Evolutionary conservation across 2,797 vertebrate species (phyloP), one percentile per base, ranked within the genome.

Genomic region (Graptemys geographica): DNA sequence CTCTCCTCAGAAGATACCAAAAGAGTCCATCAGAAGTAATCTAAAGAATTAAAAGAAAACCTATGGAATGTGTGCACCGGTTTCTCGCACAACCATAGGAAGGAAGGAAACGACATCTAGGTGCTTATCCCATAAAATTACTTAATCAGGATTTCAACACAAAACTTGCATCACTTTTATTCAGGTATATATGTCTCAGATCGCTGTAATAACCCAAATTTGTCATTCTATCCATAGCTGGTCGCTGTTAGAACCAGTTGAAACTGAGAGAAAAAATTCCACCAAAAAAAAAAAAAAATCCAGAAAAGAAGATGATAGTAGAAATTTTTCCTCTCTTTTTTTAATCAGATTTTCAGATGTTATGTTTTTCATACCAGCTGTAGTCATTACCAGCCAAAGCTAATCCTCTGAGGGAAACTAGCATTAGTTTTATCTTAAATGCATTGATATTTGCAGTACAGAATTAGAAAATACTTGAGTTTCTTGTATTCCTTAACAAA

Each of bases 191-290:
- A 23, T 28, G 23, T 11, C 37, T 37, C 10, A 25, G 5, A 76
- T 25, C 8, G 33, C 72, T 41, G 41, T 27, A 41, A 41, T 72
- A 76, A 13, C 37, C 25, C 41, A 37, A 72, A 41, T 11, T 2
- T 72, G 25, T 27, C 44, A 31, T 49, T 31, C 74, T 3, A 8
- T 7, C 44, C 41, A 47, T 31, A 49, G 44, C 44, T 49, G 6
- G 16, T 62, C 19, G 15, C 7, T 0, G 0, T 28, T 0, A 8
- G 10, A 37, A 23, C 47, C 27, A 2, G 0, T 10, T 80, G 55
- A 49, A 89, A 53, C 33, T 13, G 28, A 25, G 21, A 51, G 51
- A 25, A 19, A 19, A 52, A 2, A 47, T 16, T 31, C 27, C 44
- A 47, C 5, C 72, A 2, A 10, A 69, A 51, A 10, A 2, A 10